phyloP scores from a whole-genome alignment of 2,888 invertebrate genomes.

The Platycheirus rosarum region DNA sequence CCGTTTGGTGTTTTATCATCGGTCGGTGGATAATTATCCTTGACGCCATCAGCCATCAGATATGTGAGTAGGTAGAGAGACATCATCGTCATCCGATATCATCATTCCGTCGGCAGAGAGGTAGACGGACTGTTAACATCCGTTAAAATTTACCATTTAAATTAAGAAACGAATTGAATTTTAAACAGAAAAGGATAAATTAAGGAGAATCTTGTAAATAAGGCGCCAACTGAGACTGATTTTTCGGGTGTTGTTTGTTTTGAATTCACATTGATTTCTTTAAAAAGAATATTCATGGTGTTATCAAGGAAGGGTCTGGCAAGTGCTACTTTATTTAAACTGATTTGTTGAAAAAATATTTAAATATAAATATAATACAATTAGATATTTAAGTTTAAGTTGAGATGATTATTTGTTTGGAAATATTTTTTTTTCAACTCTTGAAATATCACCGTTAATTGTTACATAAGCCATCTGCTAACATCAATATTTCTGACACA shows the following conservation, averaged over 20 bases:
- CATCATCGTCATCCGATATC: background rate
- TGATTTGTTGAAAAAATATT: too few relatives aligned
- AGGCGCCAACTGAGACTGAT: conserved; percentile 40
- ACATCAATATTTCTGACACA: too few relatives aligned
- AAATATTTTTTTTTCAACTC: too few relatives aligned
- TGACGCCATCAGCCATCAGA: conserved; percentile 14
- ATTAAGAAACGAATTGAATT: conserved; percentile 66
- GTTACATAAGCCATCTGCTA: too few relatives aligned
- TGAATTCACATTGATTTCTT: conserved; percentile 2
- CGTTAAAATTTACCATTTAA: conserved; percentile 60
- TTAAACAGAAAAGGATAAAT: conserved; percentile 48
- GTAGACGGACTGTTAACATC: conserved; percentile 61
- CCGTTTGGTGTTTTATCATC: conserved; percentile 46
- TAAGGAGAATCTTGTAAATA: conserved; percentile 39
- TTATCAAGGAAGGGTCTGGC: background rate
- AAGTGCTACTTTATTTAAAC: too few relatives aligned
- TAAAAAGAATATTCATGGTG: background rate
- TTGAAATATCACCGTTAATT: too few relatives aligned
- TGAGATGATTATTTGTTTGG: too few relatives aligned
- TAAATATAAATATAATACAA: too few relatives aligned
- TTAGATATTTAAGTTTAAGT: too few relatives aligned
- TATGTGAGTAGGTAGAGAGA: background rate
- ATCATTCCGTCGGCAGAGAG: too few relatives aligned
- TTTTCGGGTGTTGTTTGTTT: conserved; percentile 34
- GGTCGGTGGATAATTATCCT: conserved; percentile 70